Percentiles rank a stretch among this genome's conserved stretches.
Conservation (phyloP, 2,888 invertebrate genomes). For the Xylota segnis region DNA sequence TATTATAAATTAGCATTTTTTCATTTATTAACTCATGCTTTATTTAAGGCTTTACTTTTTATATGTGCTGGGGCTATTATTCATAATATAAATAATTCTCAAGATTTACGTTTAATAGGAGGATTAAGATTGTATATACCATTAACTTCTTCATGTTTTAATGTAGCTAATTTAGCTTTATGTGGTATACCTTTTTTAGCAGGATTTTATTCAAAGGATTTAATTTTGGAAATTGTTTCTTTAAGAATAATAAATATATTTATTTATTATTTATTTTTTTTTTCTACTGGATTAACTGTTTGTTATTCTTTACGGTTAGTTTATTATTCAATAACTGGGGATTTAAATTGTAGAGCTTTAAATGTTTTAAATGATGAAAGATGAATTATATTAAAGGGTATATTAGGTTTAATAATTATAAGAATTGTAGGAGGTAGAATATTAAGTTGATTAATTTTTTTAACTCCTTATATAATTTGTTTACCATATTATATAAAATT, state of each 20-base stretch:
- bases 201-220: constrained; percentile 88
- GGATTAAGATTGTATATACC: constrained; percentile 85
- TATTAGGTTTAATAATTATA: constrained; percentile 80
- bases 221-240: constrained; percentile 87
- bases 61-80: constrained; percentile 89
- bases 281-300: constrained; percentile 87
- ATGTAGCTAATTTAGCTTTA: constrained; percentile 87
- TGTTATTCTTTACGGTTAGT: constrained; percentile 86
- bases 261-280: constrained; percentile 85
- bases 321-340: constrained; percentile 86
- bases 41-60: constrained; percentile 91
- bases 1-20: constrained; percentile 87
- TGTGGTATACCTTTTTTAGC: constrained; percentile 88
- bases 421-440: constrained; percentile 85
- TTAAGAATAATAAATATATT: constrained; percentile 86
- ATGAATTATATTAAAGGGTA: constrained; percentile 85
- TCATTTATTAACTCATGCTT: constrained; percentile 90
- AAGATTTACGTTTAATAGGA: constrained; percentile 88
- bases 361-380: constrained; percentile 86
- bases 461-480: constrained; percentile 86
- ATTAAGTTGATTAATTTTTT: constrained; percentile 86
- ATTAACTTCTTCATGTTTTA: constrained; percentile 86
- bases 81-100: constrained; percentile 87
- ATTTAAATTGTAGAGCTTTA: constrained; percentile 85
- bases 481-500: constrained; percentile 85